These are phyloP conservation scores for Sminthopsis crassicaudata DNA, from an alignment of 2,113 vertebrate species.

Conservation along the genomic window DNA sequence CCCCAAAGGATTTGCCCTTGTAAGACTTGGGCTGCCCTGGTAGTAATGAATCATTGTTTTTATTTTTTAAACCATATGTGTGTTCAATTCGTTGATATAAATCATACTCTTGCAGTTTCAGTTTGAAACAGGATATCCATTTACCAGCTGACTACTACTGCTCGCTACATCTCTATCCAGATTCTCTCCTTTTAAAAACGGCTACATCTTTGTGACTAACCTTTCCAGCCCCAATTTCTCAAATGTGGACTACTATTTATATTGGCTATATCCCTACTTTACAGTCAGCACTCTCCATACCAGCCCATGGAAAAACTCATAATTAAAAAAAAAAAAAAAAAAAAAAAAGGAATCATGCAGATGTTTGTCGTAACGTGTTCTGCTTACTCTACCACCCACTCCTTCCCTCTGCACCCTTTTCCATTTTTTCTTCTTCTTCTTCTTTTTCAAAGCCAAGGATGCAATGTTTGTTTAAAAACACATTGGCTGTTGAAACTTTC, in stretches of 20 bases:
- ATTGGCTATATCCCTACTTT: constrained; percentile 79
- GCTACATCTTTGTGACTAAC: constrained; percentile 81
- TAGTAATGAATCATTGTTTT: constrained; percentile 83
- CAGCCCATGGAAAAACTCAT: constrained; percentile 80
- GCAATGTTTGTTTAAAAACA: constrained; percentile 80
- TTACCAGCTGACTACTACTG: constrained; percentile 79
- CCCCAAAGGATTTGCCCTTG: constrained; percentile 66
- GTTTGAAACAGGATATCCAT: constrained; percentile 83
- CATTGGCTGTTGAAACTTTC: constrained; percentile 74
- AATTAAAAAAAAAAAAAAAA: constrained; percentile 72
- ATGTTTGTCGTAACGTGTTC: constrained; percentile 74
- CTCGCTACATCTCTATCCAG: constrained; percentile 71
- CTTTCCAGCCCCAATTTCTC: constrained; percentile 83
- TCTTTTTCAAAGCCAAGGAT: constrained; percentile 70
- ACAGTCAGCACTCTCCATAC: constrained; percentile 77
- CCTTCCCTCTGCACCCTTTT: constrained; percentile 54
- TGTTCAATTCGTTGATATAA: constrained; percentile 83
- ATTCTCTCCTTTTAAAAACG: constrained; percentile 73
- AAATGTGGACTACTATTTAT: constrained; percentile 80
- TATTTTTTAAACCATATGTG: constrained; percentile 83
- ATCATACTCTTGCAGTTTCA: constrained; percentile 78
- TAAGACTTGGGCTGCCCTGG: constrained; percentile 65
- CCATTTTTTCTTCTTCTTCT: constrained; percentile 49
- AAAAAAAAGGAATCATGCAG: constrained; percentile 71
- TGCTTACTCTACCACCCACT: constrained; percentile 65